phyloP scores from a whole-genome alignment of 2,888 invertebrate species.

The Troilus luridus region DNA sequence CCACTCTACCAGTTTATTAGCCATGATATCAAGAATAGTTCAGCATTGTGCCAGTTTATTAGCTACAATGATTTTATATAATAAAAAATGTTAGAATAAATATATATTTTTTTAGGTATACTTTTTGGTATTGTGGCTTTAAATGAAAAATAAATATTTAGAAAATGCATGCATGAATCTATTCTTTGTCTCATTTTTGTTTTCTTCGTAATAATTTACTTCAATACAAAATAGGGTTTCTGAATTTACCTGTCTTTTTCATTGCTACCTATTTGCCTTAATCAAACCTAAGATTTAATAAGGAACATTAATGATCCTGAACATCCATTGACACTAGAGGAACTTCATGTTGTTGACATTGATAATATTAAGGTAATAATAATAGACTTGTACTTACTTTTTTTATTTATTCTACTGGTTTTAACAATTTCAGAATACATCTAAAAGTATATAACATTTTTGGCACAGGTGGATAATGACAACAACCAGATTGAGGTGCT shows the following conservation, averaged over 20 bases:
- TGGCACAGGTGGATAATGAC: slow-evolving; percentile 78
- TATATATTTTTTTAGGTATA: not conserved
- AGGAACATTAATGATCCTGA: slow-evolving; percentile 97
- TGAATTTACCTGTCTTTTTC: not conserved
- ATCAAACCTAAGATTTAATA: slow-evolving; percentile 80
- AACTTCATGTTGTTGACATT: slow-evolving; percentile 93
- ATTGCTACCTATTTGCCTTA: slow-evolving; percentile 62
- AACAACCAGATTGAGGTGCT: slow-evolving; percentile 80
- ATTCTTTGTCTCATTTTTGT: too few relatives aligned
- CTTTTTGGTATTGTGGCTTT: not conserved
- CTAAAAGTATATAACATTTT: slow-evolving; percentile 63
- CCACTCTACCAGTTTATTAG: not conserved
- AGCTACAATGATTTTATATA: not conserved
- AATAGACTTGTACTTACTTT: not conserved
- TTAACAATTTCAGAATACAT: slow-evolving; percentile 49
- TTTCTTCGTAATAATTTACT: too few relatives aligned
- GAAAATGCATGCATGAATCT: too few relatives aligned
- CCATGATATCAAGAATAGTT: not conserved
- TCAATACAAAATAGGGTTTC: not conserved
- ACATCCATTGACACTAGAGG: slow-evolving; percentile 95
- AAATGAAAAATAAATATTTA: not conserved
- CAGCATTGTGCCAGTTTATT: not conserved
- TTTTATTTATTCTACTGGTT: not conserved
- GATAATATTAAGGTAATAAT: slow-evolving; percentile 76
- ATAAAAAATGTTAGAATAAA: not conserved